Evolutionary conservation across 2,888 invertebrate species (phyloP).

Genomic region (Anaspis maculata): DNA sequence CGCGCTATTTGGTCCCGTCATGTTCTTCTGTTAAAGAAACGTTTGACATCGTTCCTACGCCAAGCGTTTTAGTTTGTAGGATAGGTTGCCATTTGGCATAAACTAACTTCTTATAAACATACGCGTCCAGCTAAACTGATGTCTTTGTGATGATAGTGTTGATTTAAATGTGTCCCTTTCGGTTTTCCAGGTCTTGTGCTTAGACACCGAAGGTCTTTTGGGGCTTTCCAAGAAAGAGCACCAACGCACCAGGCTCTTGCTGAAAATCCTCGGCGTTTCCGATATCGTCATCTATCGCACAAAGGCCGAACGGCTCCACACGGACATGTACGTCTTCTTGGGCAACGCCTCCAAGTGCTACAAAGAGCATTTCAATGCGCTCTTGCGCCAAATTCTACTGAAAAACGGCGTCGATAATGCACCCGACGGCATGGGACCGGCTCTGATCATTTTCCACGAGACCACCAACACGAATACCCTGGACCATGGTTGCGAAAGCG

Average conservation of each 20-base stretch:
- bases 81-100: no score
- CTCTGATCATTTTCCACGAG: slow-evolving; percentile 72
- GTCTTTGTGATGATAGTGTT: no score
- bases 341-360: slow-evolving; percentile 70
- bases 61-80: no score
- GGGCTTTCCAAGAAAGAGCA: slow-evolving; percentile 49
- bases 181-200: slow-evolving; percentile 54
- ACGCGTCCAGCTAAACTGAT: no score
- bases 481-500: slow-evolving; percentile 45
- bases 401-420: slow-evolving; percentile 22
- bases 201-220: slow-evolving; percentile 75
- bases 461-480: slow-evolving; percentile 63
- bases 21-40: no score
- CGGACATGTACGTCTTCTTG: slow-evolving; percentile 69
- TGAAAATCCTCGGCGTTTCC: slow-evolving; percentile 74
- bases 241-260: slow-evolving; percentile 57
- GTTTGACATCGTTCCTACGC: no score
- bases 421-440: slow-evolving; percentile 49
- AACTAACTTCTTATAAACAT: no score
- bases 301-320: slow-evolving; percentile 63
- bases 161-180: slow-evolving; percentile 65
- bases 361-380: slow-evolving; percentile 60
- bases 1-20: no score
- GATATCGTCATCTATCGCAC: slow-evolving; percentile 74
- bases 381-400: slow-evolving; percentile 38